Percentiles rank a stretch among this genome's conserved stretches.
phyloP scores from a whole-genome alignment of 2,113 vertebrate genomes.

The Blennius ocellaris region DNA sequence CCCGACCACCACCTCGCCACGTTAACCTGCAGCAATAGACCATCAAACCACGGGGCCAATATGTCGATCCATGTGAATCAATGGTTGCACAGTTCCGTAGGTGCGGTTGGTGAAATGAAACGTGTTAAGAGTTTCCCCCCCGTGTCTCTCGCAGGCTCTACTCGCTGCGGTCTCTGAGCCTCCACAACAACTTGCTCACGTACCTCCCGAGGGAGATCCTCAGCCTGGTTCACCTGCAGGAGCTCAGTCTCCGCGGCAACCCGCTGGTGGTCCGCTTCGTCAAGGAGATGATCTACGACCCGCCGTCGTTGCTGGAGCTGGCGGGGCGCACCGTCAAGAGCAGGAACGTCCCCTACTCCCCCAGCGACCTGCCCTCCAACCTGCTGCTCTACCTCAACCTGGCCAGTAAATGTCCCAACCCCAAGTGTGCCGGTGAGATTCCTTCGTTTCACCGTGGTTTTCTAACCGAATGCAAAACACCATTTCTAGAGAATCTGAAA shows the following conservation, averaged over 20 bases:
- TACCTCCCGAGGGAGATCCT: slow-evolving; percentile 96
- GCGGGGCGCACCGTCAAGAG: slow-evolving; percentile 83
- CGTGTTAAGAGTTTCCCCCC: background rate
- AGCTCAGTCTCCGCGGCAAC: slow-evolving; percentile 97
- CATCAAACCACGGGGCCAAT: no score
- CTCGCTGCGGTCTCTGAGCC: slow-evolving; percentile 94
- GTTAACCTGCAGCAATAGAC: no score
- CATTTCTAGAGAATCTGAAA: no score
- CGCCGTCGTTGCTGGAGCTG: slow-evolving; percentile 84
- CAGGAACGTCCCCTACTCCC: slow-evolving; percentile 83
- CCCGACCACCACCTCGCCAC: background rate
- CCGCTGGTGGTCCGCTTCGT: slow-evolving; percentile 92
- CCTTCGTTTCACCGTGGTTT: no score
- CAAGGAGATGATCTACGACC: slow-evolving; percentile 85
- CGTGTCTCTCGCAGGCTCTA: slow-evolving; percentile 83
- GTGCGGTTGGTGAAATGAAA: background rate
- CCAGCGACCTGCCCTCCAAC: slow-evolving; percentile 87
- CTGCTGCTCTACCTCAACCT: slow-evolving; percentile 90
- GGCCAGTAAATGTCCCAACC: slow-evolving; percentile 98
- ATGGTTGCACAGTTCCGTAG: background rate
- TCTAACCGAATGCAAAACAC: no score
- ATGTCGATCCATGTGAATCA: background rate
- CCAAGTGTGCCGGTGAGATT: slow-evolving; percentile 92
- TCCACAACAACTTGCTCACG: slow-evolving; percentile 97
- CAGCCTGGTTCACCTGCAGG: slow-evolving; percentile 91